Evolutionary conservation across 64 coral and sea anemone genomes (phyloP).

Genomic region (Cladopsammia gracilis): DNA sequence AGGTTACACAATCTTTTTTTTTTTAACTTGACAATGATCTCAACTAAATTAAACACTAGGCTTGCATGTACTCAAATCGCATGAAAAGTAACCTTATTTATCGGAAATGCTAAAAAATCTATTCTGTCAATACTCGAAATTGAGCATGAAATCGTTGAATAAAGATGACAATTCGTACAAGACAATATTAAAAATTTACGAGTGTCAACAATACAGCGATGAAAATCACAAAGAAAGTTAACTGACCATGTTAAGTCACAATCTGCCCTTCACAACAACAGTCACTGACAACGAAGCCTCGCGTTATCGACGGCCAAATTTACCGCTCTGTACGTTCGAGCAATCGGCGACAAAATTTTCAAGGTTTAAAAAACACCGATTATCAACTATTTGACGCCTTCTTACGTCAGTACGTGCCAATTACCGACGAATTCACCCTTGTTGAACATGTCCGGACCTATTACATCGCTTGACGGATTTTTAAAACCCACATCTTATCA

Average conservation of each 20-base stretch:
- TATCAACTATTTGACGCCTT: neutral
- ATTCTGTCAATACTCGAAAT: neutral
- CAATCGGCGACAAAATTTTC: neutral
- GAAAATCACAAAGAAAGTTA: constrained; percentile 16
- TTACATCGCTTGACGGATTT: neutral
- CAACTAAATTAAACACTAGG: too few relatives aligned
- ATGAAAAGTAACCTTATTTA: neutral
- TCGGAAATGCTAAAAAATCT: neutral
- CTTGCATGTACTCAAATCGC: neutral
- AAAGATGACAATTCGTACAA: constrained; percentile 13
- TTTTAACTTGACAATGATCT: neutral
- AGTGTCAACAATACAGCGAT: neutral
- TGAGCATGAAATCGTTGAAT: neutral
- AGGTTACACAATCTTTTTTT: neutral
- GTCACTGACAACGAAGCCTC: neutral
- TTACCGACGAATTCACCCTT: neutral
- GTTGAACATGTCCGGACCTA: neutral
- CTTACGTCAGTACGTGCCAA: constrained; percentile 14
- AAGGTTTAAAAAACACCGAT: neutral
- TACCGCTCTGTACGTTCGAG: neutral
- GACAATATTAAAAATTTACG: constrained; percentile 1
- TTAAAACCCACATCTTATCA: neutral
- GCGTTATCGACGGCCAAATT: neutral
- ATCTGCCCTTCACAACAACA: constrained; percentile 4
- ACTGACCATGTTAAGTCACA: neutral